These are phyloP conservation scores for Nomada fabriciana DNA, from an alignment of 2,888 invertebrate genomes.

Conservation along the genomic window DNA sequence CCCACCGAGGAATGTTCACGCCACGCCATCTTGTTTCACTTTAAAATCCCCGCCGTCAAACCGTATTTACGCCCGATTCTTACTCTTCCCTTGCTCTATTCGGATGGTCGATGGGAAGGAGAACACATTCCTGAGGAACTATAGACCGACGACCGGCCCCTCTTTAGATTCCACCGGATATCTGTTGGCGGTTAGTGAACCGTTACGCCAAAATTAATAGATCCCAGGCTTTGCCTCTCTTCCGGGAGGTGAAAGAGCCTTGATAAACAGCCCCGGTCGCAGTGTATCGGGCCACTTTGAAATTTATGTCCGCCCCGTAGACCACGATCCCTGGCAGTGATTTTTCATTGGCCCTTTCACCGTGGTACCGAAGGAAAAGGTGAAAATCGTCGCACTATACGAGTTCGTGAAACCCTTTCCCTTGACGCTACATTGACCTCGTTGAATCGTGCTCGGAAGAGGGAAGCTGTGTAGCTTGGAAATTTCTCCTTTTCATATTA, in stretches of 20 bases:
- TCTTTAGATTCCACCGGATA: slow-evolving; percentile 58
- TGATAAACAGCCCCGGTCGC: slow-evolving; percentile 77
- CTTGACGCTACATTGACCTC: slow-evolving; percentile 38
- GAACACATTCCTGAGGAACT: slow-evolving; percentile 26
- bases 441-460: neutral
- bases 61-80: slow-evolving; percentile 43
- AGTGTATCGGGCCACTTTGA: slow-evolving; percentile 69
- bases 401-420: slow-evolving; percentile 3
- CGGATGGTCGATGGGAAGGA: slow-evolving; percentile 1
- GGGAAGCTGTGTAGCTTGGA: neutral
- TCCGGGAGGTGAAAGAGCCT: slow-evolving; percentile 72
- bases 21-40: slow-evolving; percentile 50
- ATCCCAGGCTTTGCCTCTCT: slow-evolving; percentile 61
- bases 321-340: slow-evolving; percentile 70
- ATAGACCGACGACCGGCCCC: slow-evolving; percentile 4
- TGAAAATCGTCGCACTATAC: slow-evolving; percentile 34
- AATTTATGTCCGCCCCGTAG: slow-evolving; percentile 78
- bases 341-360: slow-evolving; percentile 77
- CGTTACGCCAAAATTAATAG: slow-evolving; percentile 72
- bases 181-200: slow-evolving; percentile 70
- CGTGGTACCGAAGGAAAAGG: slow-evolving; percentile 52
- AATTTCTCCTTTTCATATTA: neutral
- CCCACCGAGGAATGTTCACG: slow-evolving; percentile 39
- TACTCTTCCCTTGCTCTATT: neutral
- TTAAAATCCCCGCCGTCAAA: slow-evolving; percentile 43